A percentile compares a stretch with the other conserved stretches of the same genome.
These are phyloP conservation scores for Bradysia coprophila DNA, from an alignment of 1,140 invertebrate species.

Conservation along the genomic window DNA sequence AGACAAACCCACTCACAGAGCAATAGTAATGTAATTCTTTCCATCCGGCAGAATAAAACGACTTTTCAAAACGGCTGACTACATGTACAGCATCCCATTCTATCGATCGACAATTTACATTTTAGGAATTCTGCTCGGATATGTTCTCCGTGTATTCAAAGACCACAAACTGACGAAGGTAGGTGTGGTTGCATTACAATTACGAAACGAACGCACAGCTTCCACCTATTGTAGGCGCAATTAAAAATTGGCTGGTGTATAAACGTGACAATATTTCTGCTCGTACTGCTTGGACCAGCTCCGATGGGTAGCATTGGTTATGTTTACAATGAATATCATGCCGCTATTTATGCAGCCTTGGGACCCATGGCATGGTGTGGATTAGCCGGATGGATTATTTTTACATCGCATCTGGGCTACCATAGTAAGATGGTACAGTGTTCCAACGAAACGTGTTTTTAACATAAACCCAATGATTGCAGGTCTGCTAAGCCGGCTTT, in stretches of 20 bases:
- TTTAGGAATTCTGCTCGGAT: conserved; percentile 45
- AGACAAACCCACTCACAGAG: too few species aligned
- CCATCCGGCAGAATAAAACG: conserved; percentile 34
- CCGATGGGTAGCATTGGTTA: conserved; percentile 46
- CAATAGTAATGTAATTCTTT: too few species aligned
- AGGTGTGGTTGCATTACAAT: conserved; percentile 3
- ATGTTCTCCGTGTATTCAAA: conserved; percentile 29
- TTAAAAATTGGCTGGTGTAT: conserved; percentile 35
- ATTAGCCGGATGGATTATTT: conserved; percentile 43
- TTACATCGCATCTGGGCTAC: conserved; percentile 38
- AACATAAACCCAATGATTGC: conserved; percentile 3
- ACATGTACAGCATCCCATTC: conserved; percentile 47
- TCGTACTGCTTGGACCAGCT: conserved; percentile 37
- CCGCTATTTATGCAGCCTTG: conserved; percentile 48
- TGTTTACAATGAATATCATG: conserved; percentile 39
- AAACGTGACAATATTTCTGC: conserved; percentile 26
- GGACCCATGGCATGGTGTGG: conserved; percentile 50
- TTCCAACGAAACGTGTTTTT: not conserved
- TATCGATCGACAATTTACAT: conserved; percentile 51
- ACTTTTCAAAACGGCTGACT: conserved; percentile 47
- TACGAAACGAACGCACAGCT: not conserved
- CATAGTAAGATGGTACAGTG: conserved; percentile 23
- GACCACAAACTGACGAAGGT: conserved; percentile 20
- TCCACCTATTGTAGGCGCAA: conserved; percentile 27
- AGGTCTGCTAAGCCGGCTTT: conserved; percentile 29